A percentile compares a stretch with the other conserved stretches of the same genome.
These are phyloP conservation scores for Caradrina clavipalpis DNA, from an alignment of 2,888 invertebrate genomes.

Conservation along the genomic window DNA sequence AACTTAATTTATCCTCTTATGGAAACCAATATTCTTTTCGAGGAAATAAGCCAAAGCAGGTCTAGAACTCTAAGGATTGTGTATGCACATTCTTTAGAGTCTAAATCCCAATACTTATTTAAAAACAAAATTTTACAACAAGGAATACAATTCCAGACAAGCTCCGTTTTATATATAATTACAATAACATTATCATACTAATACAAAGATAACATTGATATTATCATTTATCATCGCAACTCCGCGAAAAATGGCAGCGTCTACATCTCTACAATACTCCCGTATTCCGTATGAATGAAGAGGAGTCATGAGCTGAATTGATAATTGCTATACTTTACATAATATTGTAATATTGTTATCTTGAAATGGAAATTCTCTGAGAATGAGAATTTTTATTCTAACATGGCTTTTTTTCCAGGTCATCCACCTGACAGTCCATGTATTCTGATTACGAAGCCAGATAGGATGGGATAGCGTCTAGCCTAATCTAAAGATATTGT, in stretches of 20 bases:
- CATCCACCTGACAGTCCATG: neutral
- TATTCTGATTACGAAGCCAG: constrained; percentile 5
- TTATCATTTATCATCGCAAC: constrained; percentile 17
- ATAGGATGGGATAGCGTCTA: neutral
- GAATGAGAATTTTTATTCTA: neutral
- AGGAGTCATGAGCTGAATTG: constrained; percentile 36
- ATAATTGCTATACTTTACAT: constrained; percentile 44
- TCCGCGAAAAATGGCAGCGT: constrained; percentile 5
- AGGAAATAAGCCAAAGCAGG: no score
- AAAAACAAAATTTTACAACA: no score
- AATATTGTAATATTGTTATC: constrained; percentile 39
- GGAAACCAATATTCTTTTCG: no score
- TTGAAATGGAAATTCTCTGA: constrained; percentile 24
- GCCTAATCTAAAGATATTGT: constrained; percentile 13
- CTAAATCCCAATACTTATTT: no score
- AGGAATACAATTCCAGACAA: no score
- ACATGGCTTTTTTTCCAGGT: neutral
- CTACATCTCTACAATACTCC: neutral
- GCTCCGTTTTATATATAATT: neutral
- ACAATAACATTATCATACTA: neutral
- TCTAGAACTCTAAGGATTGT: no score
- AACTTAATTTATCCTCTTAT: no score
- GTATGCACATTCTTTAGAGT: no score
- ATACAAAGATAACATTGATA: neutral
- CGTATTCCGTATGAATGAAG: constrained; percentile 1